Evolutionary conservation across 2,888 invertebrate species (phyloP), one percentile per base, ranked within the genome.

Genomic region (Lepidonotus clava): DNA sequence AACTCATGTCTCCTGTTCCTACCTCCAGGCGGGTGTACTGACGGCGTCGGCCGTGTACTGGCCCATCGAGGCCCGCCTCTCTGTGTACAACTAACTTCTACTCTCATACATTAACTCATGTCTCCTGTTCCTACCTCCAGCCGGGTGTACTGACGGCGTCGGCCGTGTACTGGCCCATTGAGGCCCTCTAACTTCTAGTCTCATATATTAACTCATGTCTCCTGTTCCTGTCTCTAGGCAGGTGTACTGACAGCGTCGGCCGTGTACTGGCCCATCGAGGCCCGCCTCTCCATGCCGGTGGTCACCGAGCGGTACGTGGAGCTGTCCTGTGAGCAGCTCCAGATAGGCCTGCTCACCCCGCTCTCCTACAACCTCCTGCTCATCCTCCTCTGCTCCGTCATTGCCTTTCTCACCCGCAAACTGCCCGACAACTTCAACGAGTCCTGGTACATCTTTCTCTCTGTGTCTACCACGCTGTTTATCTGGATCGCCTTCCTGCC

Each of bases 251-350:
- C 41, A 2, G 41, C 36, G 21, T 40, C 76, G 14, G 38, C 76
- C 18, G 36, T 38, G n/a, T 38, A 40, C 40, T 76, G 38, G 76
- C 38, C 38, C 2, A 38, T 41, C 18, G 40, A 76, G n/a, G 40
- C 76, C 40, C n/a, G 38, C n/a, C 76, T 83, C 34, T 2, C 24
- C 32, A 83, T 83, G 83, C 83, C 83, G 18, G 51, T 90, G 61
- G 67, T 83, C 40, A 91, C 89, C 8, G 90, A 90, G 85, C 88
- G 89, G 61, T 89, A 90, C 83, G 91, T 91, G 51, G 91, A 91
- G 86, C 84, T 90, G 84, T 88, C 88, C 83, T 92, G 92, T 87
- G 88, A 89, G 38, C 89, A 91, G 53, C 90, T 90, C 1, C 85
- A 89, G 38, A 87, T 87, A 2, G 89, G 90, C 40, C 88, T 92